Evolutionary conservation across 2,888 invertebrate genomes (phyloP).

Genomic region (Tipula confusa): DNA sequence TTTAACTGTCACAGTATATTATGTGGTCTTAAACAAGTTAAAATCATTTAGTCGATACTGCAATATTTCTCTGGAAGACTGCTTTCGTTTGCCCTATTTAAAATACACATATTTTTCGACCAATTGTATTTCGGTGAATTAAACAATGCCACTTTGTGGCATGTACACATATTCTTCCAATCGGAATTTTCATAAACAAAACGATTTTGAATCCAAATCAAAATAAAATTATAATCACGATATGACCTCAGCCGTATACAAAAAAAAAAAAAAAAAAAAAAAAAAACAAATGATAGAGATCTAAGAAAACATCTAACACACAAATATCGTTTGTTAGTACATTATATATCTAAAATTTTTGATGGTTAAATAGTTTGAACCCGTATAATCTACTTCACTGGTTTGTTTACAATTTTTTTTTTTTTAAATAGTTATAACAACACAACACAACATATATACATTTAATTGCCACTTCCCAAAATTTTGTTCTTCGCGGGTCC

Average conservation of each 20-base stretch:
- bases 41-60: too few relatives aligned
- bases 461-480: constrained; percentile 20
- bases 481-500: constrained; percentile 12
- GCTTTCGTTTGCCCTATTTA: too few relatives aligned
- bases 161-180: neutral
- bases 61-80: too few relatives aligned
- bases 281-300: neutral
- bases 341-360: neutral
- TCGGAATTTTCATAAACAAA: neutral
- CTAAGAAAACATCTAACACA: neutral
- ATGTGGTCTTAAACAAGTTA: too few relatives aligned
- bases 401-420: neutral
- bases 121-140: neutral
- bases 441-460: neutral
- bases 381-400: neutral
- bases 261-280: neutral
- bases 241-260: neutral
- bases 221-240: neutral
- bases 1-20: too few relatives aligned
- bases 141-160: too few relatives aligned
- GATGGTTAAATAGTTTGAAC: neutral
- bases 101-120: neutral
- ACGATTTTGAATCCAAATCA: neutral
- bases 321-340: neutral
- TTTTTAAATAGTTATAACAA: neutral